Evolutionary conservation across 2,113 vertebrate species (phyloP), one percentile per base, ranked within the genome.

Genomic region (Myiagra hebetior): DNA sequence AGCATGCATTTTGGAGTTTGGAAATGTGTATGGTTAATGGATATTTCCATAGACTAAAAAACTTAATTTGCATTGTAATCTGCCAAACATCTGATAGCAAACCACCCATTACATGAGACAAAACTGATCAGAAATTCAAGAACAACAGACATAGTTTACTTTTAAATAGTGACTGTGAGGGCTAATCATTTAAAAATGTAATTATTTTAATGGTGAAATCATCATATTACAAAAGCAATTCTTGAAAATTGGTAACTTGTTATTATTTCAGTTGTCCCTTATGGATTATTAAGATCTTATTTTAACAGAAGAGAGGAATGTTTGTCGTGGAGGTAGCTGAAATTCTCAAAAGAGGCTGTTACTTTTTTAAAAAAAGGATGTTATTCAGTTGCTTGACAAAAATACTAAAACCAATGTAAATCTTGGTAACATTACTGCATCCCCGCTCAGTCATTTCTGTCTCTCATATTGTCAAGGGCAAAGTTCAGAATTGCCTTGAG

Each of bases 1-100:
- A 96, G 69, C 63, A 55, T 35, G 57, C 56, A 85, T 94, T 97
- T 95, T 97, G 83, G 95, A 96, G 68, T 69, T 91, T 70, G 47
- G 50, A 84, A 74, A 76, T 64, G 53, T 63, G 83, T 85, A 62
- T 63, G 15, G 78, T 44, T 92, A 93, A 70, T 35, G 60, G 68
- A 49, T 76, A 68, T 60, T 89, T 60, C 86, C 42, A 41, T 57
- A 69, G 87, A 85, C n/a, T 89, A 76, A 93, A 85, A 83, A 93
- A 7, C 35, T 78, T 87, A 33, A 74, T 97, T 93, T 93, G 57
- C 42, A 55, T 90, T 67, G 59, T 73, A 93, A 42, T 85, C 67
- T 96, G 95, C 33, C 75, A 90, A 94, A 96, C 26, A 94, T 65
- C 53, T 95, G 87, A 79, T 44, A 75, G 56, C 73, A 90, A 85